Evolutionary conservation across 2,113 vertebrate species (phyloP).

Genomic region (Gavialis gangeticus): DNA sequence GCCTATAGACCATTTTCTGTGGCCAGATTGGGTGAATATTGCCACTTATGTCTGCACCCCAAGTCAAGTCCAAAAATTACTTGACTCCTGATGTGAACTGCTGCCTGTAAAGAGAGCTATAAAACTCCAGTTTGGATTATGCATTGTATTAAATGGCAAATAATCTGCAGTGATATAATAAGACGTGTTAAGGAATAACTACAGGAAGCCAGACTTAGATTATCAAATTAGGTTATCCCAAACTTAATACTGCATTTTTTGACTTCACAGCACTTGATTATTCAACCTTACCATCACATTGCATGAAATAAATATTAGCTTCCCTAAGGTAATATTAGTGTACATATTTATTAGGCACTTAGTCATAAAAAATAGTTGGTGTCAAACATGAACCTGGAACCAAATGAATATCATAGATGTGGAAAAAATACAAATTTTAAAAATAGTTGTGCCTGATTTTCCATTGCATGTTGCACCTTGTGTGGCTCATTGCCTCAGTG

Average conservation of each 20-base stretch:
- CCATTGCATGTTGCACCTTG: too few species aligned
- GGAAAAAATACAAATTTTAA: neutral
- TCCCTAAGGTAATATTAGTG: neutral
- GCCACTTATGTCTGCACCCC: too few species aligned
- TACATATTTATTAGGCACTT: neutral
- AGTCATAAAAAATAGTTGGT: conserved; percentile 1
- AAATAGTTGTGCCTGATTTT: too few species aligned
- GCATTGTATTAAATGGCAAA: neutral
- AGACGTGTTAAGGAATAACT: neutral
- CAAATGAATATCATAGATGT: neutral
- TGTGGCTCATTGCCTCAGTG: too few species aligned
- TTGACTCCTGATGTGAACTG: too few species aligned
- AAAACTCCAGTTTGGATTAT: neutral
- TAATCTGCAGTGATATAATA: neutral
- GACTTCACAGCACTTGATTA: conserved; percentile 33
- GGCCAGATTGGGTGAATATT: too few species aligned
- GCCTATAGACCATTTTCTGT: too few species aligned
- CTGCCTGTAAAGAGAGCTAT: neutral
- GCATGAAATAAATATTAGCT: conserved; percentile 32
- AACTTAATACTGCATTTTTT: conserved; percentile 32
- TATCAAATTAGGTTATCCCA: neutral
- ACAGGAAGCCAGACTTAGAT: neutral
- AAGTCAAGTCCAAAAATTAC: too few species aligned
- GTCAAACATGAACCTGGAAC: neutral
- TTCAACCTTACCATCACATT: neutral